Base-by-base conservation (phyloP, 2,888 invertebrate species). In the Brachyptera risi region DNA sequence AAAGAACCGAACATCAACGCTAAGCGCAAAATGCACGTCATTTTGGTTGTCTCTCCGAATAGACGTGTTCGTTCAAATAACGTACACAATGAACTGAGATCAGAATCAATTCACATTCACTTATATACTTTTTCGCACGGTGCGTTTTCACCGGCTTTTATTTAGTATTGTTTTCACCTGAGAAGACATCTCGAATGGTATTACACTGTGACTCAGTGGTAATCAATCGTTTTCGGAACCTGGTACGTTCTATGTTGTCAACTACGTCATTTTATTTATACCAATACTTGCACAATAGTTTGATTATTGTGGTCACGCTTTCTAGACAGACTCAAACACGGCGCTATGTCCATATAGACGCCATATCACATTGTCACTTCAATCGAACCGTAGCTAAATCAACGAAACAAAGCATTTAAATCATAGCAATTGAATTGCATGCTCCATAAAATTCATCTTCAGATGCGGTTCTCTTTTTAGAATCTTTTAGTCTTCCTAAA, bases 181-280 rank as follows among this genome's bases (percentile, higher is more conserved):
- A 24, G 5, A n/a, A n/a, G 11, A 19, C 44, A 44, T 44, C 44
- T 44, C 44, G 3, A 4, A 5, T 44, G 44, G 19, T 19, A n/a
- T n/a, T n/a, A n/a, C n/a, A 17, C 44, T 19, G 44, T 44, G 5
- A 5, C 7, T 4, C 4, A 40, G 5, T 9, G 31, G 27, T 27
- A 13, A 54, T 54, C 35, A 54, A 54, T 54, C n/a, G n/a, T n/a
- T n/a, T n/a, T n/a, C 54, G 21, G 54, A 35, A 35, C 54, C 54
- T 35, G 54, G 54, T 37, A 54, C 54, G 17, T 38, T 9, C 7
- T 3, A 13, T n/a, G 21, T 9, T 47, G 47, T 47, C 37, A 37
- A 21, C 54, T 38, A 21, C 21, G 19, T n/a, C n/a, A n/a, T n/a
- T n/a, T n/a, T n/a, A 24, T 17, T 27, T 27, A 7, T n/a, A 23